A percentile compares a stretch with the other conserved stretches of the same genome.
phyloP scores from a whole-genome alignment of 2,113 vertebrate genomes.

The Sprattus sprattus region DNA sequence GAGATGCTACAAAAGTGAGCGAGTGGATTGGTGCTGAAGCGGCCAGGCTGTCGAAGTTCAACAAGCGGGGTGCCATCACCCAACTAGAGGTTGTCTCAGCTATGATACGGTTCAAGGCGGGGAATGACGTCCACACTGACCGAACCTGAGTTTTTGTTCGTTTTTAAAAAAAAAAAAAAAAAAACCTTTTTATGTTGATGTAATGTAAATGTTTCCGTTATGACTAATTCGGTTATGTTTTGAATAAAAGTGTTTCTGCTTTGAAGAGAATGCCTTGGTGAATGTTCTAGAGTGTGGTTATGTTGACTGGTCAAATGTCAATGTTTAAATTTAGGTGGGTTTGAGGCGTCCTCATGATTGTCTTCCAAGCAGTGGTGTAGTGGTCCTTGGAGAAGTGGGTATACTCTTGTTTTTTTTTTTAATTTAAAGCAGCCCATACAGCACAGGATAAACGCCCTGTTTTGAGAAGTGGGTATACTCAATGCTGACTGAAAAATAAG shows the following conservation, averaged over 20 bases:
- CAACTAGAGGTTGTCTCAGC: slow-evolving; percentile 39
- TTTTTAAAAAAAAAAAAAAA: too few species aligned
- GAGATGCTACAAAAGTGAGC: background rate
- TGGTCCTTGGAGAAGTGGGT: too few species aligned
- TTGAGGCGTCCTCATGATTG: background rate
- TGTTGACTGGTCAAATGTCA: too few species aligned
- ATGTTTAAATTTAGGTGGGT: background rate
- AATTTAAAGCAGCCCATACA: too few species aligned
- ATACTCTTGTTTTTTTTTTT: too few species aligned
- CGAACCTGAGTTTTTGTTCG: background rate
- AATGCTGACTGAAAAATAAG: too few species aligned
- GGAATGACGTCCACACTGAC: background rate
- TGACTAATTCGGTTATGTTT: background rate
- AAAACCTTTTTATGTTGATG: background rate
- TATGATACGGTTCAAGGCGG: background rate
- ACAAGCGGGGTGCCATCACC: slow-evolving; percentile 33
- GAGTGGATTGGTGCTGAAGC: slow-evolving; percentile 34
- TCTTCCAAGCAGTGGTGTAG: too few species aligned
- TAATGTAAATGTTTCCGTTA: background rate
- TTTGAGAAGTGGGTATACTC: too few species aligned
- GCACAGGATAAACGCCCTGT: too few species aligned
- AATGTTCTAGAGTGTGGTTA: background rate
- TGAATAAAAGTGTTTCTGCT: background rate
- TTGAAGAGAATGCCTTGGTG: background rate
- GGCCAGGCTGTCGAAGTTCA: slow-evolving; percentile 38